A percentile compares a stretch with the other conserved stretches of the same genome.
Evolutionary conservation across 2,888 invertebrate species (phyloP).

Genomic region (Diarsia dahlii): DNA sequence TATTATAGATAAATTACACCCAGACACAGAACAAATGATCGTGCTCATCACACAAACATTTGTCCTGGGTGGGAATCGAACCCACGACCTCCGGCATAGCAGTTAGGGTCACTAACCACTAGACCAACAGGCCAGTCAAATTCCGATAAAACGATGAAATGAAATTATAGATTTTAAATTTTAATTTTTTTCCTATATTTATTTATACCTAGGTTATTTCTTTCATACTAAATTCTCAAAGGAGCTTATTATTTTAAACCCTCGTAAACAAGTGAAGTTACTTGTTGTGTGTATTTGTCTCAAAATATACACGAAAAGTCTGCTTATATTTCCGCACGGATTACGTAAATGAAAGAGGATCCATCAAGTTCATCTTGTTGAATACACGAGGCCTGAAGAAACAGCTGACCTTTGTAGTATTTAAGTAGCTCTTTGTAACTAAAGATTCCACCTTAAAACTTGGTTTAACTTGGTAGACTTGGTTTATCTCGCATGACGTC

Average conservation of each 20-base stretch:
- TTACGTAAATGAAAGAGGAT: constrained; percentile 9
- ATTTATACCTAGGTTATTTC: not conserved
- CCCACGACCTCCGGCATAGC: too few relatives aligned
- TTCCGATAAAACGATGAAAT: not conserved
- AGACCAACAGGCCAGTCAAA: too few relatives aligned
- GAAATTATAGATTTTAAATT: too few relatives aligned
- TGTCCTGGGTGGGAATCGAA: too few relatives aligned
- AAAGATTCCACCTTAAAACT: not conserved
- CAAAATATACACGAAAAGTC: not conserved
- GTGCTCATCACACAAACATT: too few relatives aligned
- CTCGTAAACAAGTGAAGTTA: constrained; percentile 4
- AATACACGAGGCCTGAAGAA: not conserved
- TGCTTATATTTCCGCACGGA: not conserved
- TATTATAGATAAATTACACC: too few relatives aligned
- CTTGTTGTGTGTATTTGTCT: not conserved
- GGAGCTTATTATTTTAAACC: not conserved
- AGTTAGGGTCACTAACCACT: too few relatives aligned
- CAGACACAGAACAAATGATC: too few relatives aligned
- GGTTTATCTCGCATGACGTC: too few relatives aligned
- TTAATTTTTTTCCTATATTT: not conserved
- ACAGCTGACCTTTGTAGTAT: not conserved
- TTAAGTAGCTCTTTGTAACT: not conserved
- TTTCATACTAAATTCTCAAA: constrained; percentile 1
- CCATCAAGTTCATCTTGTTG: not conserved
- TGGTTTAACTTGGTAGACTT: too few relatives aligned